Percentiles rank a stretch among this genome's conserved stretches.
phyloP scores from a whole-genome alignment of 2,797 vertebrate genomes.

The Delichon dasypus region DNA sequence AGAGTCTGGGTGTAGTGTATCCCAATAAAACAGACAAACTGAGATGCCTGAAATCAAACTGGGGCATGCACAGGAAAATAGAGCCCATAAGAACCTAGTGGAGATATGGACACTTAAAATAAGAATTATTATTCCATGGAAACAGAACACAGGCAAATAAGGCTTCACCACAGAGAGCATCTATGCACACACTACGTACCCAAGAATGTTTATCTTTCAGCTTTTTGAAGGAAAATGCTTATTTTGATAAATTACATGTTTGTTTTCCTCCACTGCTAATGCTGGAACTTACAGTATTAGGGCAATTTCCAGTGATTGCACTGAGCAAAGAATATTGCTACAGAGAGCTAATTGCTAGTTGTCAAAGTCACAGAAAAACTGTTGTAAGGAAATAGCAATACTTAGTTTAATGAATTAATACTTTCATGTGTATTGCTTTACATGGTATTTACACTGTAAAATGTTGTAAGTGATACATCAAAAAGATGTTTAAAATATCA shows the following conservation, averaged over 20 bases:
- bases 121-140: constrained; percentile 32
- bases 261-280: constrained; percentile 43
- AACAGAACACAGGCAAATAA: background rate
- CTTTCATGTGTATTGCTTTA: constrained; percentile 21
- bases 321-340: constrained; percentile 51
- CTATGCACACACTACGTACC: background rate
- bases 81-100: background rate
- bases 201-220: background rate
- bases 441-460: constrained; percentile 67
- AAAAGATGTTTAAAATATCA: constrained; percentile 71
- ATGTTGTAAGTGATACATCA: constrained; percentile 51
- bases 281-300: constrained; percentile 51
- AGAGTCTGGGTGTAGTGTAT: background rate
- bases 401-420: constrained; percentile 61
- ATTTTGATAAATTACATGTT: constrained; percentile 65
- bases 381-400: constrained; percentile 18
- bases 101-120: constrained; percentile 47
- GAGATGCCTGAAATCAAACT: background rate
- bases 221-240: constrained; percentile 42
- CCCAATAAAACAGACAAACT: background rate
- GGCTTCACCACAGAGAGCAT: background rate
- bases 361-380: constrained; percentile 46
- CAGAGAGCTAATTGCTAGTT: constrained; percentile 64
- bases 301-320: constrained; percentile 59
- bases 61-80: background rate